Base-by-base conservation (phyloP, 2,113 vertebrate genomes). In the Cinclus cinclus region DNA sequence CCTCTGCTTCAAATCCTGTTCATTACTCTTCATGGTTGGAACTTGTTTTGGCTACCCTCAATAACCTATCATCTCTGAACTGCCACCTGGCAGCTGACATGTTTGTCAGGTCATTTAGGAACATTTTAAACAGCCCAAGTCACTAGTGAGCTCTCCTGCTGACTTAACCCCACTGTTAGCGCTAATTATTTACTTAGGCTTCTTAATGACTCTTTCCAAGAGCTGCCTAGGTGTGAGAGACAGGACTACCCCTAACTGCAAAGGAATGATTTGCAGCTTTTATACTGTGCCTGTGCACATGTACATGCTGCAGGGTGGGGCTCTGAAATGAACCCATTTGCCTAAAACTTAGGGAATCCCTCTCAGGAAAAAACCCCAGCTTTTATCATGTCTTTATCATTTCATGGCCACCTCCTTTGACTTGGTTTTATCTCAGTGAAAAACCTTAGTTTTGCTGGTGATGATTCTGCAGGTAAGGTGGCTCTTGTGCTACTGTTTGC, bases 281-380 rank as follows among this genome's bases (percentile, higher is more conserved):
- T 68, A 39, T 3, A 0, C 35, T 24, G 42, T n/a, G 13, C 8
- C 0, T 67, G 2, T 42, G 20, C 30, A 21, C 0, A 0, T 10
- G 1, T 25, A 5, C 1, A 0, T 58, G 25, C 41, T 79, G n/a
- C 58, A 13, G 35, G 35, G 35, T 7, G 19, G 19, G 19, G 6
- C n/a, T 82, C 71, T 73, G 50, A 67, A 87, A 60, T 71, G 3
- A 77, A 25, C 13, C 49, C n/a, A 15, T 83, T 90, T 83, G 33
- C 33, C 47, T 87, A 39, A 75, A 78, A 75, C 13, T 31, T 42
- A 25, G 23, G 35, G 50, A 84, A 63, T 11, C 4, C 25, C 30
- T 65, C 5, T 1, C 19, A 80, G 53, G 65, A 58, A 18, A 11
- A 59, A 41, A 19, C 1, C 2, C 2, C 14, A 46, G 7, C 18